phyloP scores from a whole-genome alignment of 2,797 vertebrate species.

The Urophycis tenuis region DNA sequence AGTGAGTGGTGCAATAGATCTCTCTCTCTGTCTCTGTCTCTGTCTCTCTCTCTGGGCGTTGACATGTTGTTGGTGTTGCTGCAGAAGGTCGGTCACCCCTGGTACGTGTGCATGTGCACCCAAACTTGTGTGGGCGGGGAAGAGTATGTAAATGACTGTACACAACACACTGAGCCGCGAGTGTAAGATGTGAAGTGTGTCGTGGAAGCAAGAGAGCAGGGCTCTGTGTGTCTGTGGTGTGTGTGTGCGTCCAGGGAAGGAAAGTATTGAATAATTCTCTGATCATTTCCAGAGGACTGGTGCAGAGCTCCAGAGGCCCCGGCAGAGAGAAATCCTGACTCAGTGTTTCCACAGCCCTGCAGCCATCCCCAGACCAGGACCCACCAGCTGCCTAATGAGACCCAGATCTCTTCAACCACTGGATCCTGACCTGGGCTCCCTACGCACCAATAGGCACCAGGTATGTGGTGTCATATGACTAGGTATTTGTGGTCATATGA shows the following conservation, averaged over 20 bases:
- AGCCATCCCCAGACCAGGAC: conserved; percentile 23
- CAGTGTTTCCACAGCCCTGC: conserved; percentile 44
- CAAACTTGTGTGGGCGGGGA: no score
- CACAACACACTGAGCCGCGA: no score
- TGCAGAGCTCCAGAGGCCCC: conserved; percentile 45
- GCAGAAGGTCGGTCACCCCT: no score
- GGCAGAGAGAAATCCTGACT: conserved; percentile 34
- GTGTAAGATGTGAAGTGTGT: no score
- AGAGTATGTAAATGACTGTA: no score
- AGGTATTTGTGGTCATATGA: neutral
- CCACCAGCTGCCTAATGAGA: neutral
- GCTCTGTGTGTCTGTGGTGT: neutral
- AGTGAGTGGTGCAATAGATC: neutral
- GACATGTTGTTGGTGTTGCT: neutral
- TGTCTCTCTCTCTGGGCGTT: neutral
- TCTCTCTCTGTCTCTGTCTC: neutral
- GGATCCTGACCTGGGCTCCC: neutral
- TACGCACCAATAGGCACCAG: neutral
- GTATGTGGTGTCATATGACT: neutral
- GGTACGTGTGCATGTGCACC: no score
- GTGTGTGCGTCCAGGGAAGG: conserved; percentile 7
- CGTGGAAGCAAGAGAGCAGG: no score
- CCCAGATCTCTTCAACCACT: neutral
- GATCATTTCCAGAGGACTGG: conserved; percentile 61
- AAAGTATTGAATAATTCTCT: conserved; percentile 47